Evolutionary conservation across 2,888 invertebrate species (phyloP).

Genomic region (Scelioninae gen. 2): DNA sequence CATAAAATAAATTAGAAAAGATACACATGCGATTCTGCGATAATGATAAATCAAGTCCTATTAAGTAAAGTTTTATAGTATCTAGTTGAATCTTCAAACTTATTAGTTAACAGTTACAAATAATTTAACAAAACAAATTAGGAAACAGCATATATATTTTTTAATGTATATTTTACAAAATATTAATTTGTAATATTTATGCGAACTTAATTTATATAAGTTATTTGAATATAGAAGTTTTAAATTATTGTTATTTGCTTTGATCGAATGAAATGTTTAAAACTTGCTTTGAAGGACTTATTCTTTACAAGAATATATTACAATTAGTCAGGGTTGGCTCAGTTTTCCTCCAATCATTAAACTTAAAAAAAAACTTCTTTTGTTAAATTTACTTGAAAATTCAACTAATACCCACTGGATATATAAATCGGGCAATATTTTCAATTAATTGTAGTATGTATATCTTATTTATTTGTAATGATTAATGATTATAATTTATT

Average conservation of each 20-base stretch:
- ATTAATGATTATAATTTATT: no score
- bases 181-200: conserved; percentile 31
- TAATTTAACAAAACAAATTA: conserved; percentile 17
- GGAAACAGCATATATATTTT: conserved; percentile 8
- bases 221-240: conserved; percentile 27
- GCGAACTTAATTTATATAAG: conserved; percentile 29
- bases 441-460: no score
- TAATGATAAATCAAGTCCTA: conserved; percentile 24
- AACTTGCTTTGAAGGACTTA: conserved; percentile 11
- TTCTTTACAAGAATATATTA: conserved; percentile 5
- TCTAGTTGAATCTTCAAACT: conserved; percentile 14
- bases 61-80: conserved; percentile 11
- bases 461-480: no score
- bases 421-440: no score
- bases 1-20: conserved; percentile 15
- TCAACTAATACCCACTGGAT: no score
- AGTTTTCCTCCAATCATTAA: no score
- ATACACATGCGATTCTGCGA: conserved; percentile 11
- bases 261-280: conserved; percentile 10
- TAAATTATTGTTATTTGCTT: conserved; percentile 18
- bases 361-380: no score
- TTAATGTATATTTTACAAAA: conserved; percentile 21
- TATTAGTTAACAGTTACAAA: conserved; percentile 22
- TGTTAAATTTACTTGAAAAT: no score
- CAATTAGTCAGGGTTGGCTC: no score